Evolutionary conservation across 2,113 vertebrate species (phyloP), one percentile per base, ranked within the genome.

Genomic region (Odobenus rosmarus): DNA sequence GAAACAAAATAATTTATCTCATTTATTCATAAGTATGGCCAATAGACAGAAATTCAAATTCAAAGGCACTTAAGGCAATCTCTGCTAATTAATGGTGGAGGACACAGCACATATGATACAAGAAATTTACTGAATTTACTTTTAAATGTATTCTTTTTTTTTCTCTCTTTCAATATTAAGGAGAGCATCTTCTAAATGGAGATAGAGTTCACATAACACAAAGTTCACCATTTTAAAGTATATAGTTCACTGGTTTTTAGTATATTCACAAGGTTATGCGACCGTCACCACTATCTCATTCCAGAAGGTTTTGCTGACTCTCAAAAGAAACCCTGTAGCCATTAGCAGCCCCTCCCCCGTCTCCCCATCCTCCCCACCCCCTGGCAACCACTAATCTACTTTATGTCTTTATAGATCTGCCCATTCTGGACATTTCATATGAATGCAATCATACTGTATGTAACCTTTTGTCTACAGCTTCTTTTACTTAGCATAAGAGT

Each of bases 31-130:
- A 86, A 76, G 57, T 97, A 82, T 18, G 69, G 26, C 12, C 64
- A 93, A n/a, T 36, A 76, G 33, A 87, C 64, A 90, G 55, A 91
- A 84, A 84, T 83, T 94, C 42, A 96, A 62, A 49, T 91, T 87
- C 71, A 64, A 79, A 88, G 79, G 26, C 64, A 59, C 42, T 89
- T 86, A 92, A 92, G 28, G 46, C 42, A 49, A 53, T 79, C 16
- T 55, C 53, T 92, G 28, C 31, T 85, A 86, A 74, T 84, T 89
- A 81, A 74, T 80, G 62, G 39, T 79, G 59, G n/a, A 36, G 26
- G 16, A 61, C 3, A 55, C 0, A n/a, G 4, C 14, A 51, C 16
- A n/a, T 42, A 7, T 42, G 19, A 93, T 57, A 76, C 21, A 69
- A 95, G 42, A 72, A 62, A 19, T 62, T 92, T 72, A 89, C 23